phyloP scores from a whole-genome alignment of 2,113 vertebrate genomes.

The Anoplopoma fimbria region DNA sequence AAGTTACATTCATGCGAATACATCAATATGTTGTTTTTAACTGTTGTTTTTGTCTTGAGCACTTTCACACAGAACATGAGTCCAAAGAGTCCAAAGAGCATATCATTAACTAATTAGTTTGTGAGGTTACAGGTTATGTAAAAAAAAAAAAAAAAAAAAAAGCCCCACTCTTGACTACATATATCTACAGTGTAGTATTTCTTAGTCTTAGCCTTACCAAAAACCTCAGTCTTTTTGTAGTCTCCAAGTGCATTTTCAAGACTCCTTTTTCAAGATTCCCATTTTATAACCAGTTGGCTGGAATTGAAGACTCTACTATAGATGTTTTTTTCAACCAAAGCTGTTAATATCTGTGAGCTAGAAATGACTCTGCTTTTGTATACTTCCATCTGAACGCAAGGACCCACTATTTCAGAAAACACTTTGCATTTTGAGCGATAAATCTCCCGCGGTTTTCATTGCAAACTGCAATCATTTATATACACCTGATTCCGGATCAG shows the following conservation, averaged over 20 bases:
- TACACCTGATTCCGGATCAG: not conserved
- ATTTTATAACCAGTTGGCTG: not conserved
- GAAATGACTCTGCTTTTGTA: not conserved
- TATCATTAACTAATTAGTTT: not conserved
- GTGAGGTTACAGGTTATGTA: not conserved
- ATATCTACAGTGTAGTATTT: not conserved
- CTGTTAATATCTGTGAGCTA: not conserved
- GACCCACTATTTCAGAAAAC: not conserved
- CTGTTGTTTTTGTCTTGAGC: no score
- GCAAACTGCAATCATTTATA: not conserved
- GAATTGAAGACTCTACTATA: not conserved
- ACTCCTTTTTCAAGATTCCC: not conserved
- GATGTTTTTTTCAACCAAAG: not conserved
- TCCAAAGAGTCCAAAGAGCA: not conserved
- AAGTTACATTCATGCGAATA: not conserved
- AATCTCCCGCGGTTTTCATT: not conserved
- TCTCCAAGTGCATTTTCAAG: not conserved
- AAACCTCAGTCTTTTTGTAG: not conserved
- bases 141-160: not conserved
- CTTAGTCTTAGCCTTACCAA: not conserved
- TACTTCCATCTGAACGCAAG: not conserved
- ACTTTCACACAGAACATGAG: no score
- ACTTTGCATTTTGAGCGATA: not conserved
- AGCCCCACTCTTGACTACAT: not conserved
- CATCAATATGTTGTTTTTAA: no score